Conservation (phyloP, 2,113 vertebrate species). For the Isichthys henryi region DNA sequence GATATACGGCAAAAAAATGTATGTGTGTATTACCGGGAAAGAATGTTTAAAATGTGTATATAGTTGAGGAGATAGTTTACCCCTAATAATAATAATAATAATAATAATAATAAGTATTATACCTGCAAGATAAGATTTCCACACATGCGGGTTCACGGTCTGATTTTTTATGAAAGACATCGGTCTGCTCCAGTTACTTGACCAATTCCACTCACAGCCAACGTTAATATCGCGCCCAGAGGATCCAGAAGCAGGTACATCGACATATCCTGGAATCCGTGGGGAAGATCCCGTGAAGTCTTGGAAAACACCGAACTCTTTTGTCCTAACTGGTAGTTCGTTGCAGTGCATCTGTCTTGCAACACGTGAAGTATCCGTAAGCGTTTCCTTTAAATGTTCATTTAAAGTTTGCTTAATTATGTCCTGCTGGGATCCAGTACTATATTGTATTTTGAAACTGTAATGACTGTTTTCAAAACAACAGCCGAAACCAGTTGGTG, state of each 20-base stretch:
- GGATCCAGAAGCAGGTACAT: conserved; percentile 64
- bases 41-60: neutral
- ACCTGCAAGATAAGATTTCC: conserved; percentile 81
- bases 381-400: conserved; percentile 70
- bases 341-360: conserved; percentile 56
- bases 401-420: conserved; percentile 66
- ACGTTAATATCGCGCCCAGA: conserved; percentile 72
- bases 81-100: neutral
- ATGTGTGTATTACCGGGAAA: neutral
- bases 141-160: conserved; percentile 70
- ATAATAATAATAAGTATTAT: neutral
- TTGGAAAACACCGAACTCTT: conserved; percentile 74
- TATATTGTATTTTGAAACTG: conserved; percentile 73
- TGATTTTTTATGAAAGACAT: conserved; percentile 77
- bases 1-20: neutral
- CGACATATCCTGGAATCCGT: conserved; percentile 72
- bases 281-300: conserved; percentile 69
- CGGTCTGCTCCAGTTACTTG: conserved; percentile 76
- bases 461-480: conserved; percentile 77
- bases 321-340: conserved; percentile 60
- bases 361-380: conserved; percentile 72
- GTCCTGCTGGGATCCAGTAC: conserved; percentile 67
- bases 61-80: neutral
- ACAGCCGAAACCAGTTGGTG: conserved; percentile 69
- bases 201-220: conserved; percentile 75